These are phyloP conservation scores for Parelbella ahira DNA, from an alignment of 2,888 invertebrate species.

Conservation along the genomic window DNA sequence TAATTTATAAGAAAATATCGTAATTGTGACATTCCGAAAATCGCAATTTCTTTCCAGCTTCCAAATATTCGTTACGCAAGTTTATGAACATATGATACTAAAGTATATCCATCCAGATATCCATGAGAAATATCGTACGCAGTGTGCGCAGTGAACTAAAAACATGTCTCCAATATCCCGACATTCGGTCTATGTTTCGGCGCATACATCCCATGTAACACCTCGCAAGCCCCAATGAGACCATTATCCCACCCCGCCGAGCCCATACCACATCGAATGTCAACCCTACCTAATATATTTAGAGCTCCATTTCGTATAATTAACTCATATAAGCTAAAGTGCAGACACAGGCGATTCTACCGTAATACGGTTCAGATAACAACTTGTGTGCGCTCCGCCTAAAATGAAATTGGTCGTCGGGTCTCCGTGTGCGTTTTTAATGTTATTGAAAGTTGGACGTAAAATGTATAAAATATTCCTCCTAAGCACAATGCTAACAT, in stretches of 20 bases:
- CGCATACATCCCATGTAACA: slow-evolving; percentile 53
- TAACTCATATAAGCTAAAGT: slow-evolving; percentile 42
- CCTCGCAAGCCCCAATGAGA: slow-evolving; percentile 66
- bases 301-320: slow-evolving; percentile 43
- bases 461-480: too few relatives aligned
- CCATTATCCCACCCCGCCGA: slow-evolving; percentile 61
- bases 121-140: too few relatives aligned
- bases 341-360: slow-evolving; percentile 46
- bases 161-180: slow-evolving; percentile 44
- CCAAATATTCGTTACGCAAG: too few relatives aligned
- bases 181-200: slow-evolving; percentile 59
- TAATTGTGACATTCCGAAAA: too few relatives aligned
- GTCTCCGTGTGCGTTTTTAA: slow-evolving; percentile 22
- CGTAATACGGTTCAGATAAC: slow-evolving; percentile 42
- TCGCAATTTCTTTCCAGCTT: too few relatives aligned
- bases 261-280: slow-evolving; percentile 37
- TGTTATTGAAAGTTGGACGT: too few relatives aligned
- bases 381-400: slow-evolving; percentile 26
- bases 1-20: too few relatives aligned
- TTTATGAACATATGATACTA: too few relatives aligned
- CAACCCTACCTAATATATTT: slow-evolving; percentile 42
- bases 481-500: too few relatives aligned
- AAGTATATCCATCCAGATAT: too few relatives aligned
- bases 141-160: too few relatives aligned
- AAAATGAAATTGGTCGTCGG: slow-evolving; percentile 28